Evolutionary conservation across 2,888 invertebrate genomes (phyloP), one percentile per base, ranked within the genome.

Genomic region (Cordilura impudica): DNA sequence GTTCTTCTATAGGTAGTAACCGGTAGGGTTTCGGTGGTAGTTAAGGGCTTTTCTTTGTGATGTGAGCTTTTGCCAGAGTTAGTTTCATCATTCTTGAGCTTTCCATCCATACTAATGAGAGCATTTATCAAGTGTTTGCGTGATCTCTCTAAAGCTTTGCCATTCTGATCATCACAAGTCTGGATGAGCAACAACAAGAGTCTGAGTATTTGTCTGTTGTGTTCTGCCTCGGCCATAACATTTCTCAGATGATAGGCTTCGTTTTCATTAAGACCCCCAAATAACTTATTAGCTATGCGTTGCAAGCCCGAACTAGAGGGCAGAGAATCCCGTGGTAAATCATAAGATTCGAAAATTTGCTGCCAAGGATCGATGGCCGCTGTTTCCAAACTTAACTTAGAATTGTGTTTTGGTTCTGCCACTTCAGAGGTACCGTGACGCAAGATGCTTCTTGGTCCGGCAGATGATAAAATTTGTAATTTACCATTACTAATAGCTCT

Each of bases 151-250:
- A 93, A 91, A 0, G 94, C 94, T 66, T 93, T 93, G 83, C 94
- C 94, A 84, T 93, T 93, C 84, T 93, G 93, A 61, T 93, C 93
- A 83, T 93, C 94, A 85, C 95, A 95, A 72, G 95, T 95, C 84
- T 94, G 95, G 18, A 96, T 95, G 75, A 96, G 89, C 23, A 96
- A 88, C 29, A 96, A 89, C 72, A 96, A 93, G 29, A 96, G 90
- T 81, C 95, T 91, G 60, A 94, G 91, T 0, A 95, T 95, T 0
- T 94, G 93, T 71, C 94, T 94, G 82, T 95, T 95, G 82, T 92
- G 93, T 83, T 94, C 94, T 0, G 95, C 95, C 86, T 95, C 94
- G 85, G 94, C 94, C 95, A 96, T 96, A 43, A 95, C 94, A 78
- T 93, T 92, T 91, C 95, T 93, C 67, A 96, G 90, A 82, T 94